phyloP scores from a whole-genome alignment of 1,140 invertebrate species.

The Anastrepha ludens region DNA sequence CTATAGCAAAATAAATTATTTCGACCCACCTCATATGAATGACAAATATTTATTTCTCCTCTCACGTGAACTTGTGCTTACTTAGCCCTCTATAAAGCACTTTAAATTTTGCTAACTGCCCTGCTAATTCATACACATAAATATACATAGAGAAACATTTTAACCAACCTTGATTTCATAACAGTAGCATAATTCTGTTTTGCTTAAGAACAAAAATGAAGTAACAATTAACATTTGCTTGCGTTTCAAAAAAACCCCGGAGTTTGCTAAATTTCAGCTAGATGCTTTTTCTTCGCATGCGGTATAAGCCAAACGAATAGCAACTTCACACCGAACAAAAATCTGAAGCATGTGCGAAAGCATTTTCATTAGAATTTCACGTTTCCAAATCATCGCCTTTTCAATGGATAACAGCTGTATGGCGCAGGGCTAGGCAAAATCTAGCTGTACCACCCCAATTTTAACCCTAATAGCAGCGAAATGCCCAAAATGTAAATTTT shows the following conservation, averaged over 20 bases:
- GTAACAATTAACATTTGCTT: not conserved
- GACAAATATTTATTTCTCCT: too few relatives aligned
- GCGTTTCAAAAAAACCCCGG: not conserved
- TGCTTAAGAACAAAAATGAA: too few relatives aligned
- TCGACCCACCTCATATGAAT: too few relatives aligned
- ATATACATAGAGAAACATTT: too few relatives aligned
- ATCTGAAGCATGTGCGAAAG: conserved; percentile 27
- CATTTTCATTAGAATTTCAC: conserved; percentile 43
- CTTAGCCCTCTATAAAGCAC: too few relatives aligned
- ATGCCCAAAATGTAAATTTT: conserved; percentile 46
- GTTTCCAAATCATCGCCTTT: conserved; percentile 44
- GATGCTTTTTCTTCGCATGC: not conserved
- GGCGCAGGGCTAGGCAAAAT: not conserved
- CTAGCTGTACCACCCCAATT: conserved; percentile 11
- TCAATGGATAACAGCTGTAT: conserved; percentile 49
- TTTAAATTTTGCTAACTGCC: too few relatives aligned
- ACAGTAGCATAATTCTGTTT: too few relatives aligned
- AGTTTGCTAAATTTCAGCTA: too few relatives aligned
- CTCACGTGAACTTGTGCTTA: too few relatives aligned
- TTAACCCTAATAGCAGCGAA: conserved; percentile 16
- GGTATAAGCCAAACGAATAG: not conserved
- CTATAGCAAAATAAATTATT: too few relatives aligned
- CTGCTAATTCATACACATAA: too few relatives aligned
- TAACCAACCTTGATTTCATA: too few relatives aligned
- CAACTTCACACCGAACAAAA: not conserved